Evolutionary conservation across 2,113 vertebrate genomes (phyloP).

Genomic region (Geococcyx californianus): DNA sequence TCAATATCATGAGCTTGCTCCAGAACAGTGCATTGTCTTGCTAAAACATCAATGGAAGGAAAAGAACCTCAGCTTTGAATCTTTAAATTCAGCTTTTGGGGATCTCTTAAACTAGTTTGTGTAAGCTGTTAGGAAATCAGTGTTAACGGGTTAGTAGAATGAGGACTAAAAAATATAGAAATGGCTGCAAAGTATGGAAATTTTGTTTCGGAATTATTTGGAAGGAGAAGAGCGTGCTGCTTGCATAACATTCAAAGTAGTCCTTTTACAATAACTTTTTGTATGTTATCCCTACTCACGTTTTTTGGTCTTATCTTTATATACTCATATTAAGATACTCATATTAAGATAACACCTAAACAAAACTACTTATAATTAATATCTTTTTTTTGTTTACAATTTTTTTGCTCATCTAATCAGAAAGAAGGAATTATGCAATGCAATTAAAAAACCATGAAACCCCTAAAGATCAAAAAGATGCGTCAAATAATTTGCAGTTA

Average conservation of each 20-base stretch:
- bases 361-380: neutral
- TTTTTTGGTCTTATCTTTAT: neutral
- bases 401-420: neutral
- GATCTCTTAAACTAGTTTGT: neutral
- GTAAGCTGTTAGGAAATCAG: neutral
- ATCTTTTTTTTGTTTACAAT: neutral
- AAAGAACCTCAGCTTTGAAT: too few relatives aligned
- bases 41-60: neutral
- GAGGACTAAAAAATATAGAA: neutral
- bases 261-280: neutral
- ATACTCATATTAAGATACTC: neutral
- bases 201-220: neutral
- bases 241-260: neutral
- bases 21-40: neutral
- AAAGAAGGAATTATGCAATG: neutral
- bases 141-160: neutral
- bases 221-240: neutral
- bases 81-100: neutral
- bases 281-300: neutral
- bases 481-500: neutral
- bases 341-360: neutral
- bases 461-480: neutral
- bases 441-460: neutral
- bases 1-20: neutral
- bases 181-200: neutral